phyloP scores from a whole-genome alignment of 2,113 vertebrate species.

The Panthera uncia region DNA sequence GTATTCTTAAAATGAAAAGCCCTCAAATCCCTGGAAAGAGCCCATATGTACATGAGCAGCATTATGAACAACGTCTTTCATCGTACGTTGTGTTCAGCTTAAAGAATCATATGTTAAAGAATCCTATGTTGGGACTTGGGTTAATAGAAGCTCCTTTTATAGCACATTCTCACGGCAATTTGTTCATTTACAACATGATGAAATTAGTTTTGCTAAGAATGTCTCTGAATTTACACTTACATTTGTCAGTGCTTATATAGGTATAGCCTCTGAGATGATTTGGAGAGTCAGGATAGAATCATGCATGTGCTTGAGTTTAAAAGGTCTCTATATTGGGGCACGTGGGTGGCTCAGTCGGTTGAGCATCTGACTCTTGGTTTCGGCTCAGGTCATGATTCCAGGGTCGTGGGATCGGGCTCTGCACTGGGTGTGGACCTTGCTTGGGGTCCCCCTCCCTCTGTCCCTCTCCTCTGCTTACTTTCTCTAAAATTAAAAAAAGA shows the following conservation, averaged over 20 bases:
- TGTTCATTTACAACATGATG: not conserved
- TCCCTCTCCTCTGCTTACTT: too few relatives aligned
- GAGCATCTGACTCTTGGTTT: too few relatives aligned
- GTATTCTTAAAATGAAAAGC: not conserved
- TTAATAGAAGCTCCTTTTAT: not conserved
- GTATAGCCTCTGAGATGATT: not conserved
- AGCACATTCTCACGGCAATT: not conserved
- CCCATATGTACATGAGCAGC: not conserved
- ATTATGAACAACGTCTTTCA: not conserved
- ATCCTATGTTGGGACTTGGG: not conserved
- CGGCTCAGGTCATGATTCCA: too few relatives aligned
- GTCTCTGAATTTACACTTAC: not conserved
- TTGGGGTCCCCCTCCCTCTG: too few relatives aligned
- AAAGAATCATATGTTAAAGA: not conserved
- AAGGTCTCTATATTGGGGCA: not conserved
- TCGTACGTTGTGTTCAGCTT: not conserved
- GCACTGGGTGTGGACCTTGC: too few relatives aligned
- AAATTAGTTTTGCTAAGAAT: not conserved
- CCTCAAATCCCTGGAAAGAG: not conserved
- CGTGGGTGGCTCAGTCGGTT: too few relatives aligned
- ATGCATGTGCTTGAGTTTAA: not conserved
- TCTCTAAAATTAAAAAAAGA: too few relatives aligned
- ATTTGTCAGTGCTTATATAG: not conserved
- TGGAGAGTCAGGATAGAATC: not conserved
- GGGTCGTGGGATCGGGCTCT: too few relatives aligned